Evolutionary conservation across 2,888 invertebrate species (phyloP), one percentile per base, ranked within the genome.

Genomic region (Limnephilus rhombicus): DNA sequence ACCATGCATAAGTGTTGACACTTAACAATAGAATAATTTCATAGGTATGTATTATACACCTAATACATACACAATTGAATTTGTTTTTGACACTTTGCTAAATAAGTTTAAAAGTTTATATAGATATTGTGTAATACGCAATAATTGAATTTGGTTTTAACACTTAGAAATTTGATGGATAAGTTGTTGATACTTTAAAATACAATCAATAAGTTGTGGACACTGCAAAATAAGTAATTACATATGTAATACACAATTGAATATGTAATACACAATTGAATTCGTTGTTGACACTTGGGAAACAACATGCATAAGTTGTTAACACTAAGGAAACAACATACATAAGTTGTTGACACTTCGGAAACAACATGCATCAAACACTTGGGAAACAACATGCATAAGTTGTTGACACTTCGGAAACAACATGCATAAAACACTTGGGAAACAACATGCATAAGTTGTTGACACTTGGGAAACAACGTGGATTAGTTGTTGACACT

Each of bases 241-340:
- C n/a, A n/a, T n/a, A 82, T 82, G 82, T 82, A 82, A 82, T 82
- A 41, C 29, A 82, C 34, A 82, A 82, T 82, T 29, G 29, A 81
- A 81, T 31, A 82, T 82, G 82, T 82, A 82, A 82, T 82, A 41
- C 29, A 82, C 34, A 82, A 82, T 82, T 29, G 29, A 81, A 81
- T 31, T 37, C 37, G 37, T 29, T 31, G 81, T 31, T 29, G 13
- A 34, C 15, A 29, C 11, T 81, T 81, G 2, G 12, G 29, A 81
- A 81, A 81, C 13, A 81, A 5, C 81, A 81, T 7, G 18, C 11
- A 3, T 81, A 15, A 81, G 11, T 31, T 31, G n/a, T 31, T 29
- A 2, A 81, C 31, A 81, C 29, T 29, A 31, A 31, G 31, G 31
- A 31, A 31, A 31, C 31, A 31, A 31, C 31, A 31, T 31, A 2